Evolutionary conservation across 2,797 vertebrate species (phyloP), one percentile per base, ranked within the genome.

Genomic region (Mico argentatus): DNA sequence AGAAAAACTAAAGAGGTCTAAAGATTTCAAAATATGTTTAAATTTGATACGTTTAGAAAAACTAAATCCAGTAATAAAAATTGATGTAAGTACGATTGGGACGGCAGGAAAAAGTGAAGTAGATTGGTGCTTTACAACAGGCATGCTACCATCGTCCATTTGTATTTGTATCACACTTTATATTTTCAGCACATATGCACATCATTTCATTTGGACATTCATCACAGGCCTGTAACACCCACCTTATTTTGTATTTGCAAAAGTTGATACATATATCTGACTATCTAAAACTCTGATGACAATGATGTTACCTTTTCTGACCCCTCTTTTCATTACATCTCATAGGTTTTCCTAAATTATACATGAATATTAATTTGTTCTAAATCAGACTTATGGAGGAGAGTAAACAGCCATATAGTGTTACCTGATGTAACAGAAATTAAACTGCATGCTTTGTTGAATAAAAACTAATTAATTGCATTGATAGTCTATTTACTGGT

Each of bases 391-490:
- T 10, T 73, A 10, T 39, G 50, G 81, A 88, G n/a, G 48, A 46
- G 11, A 73, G 44, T 52, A 30, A 70, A 88, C 9, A 7, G 0
- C 14, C 7, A 41, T 50, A 5, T 4, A 36, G 1, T 33, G 17
- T 52, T 73, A 90, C 50, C 50, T 81, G 64, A 22, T 82, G 24
- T 61, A 39, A 50, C 3, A 88, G 39, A 52, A 90, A 77, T 72
- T 87, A 67, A 80, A 48, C 4, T 6, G 44, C 11, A 24, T 27
- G 14, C 3, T 93, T 88, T 96, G 20, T 26, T 88, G 46, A 81
- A 64, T 70, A 93, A 90, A 96, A 84, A n/a, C 22, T 50, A 91
- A 93, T 80, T 94, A 91, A 96, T 77, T 93, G 27, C 22, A 93
- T 93, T 96, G 41, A 55, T 67, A 75, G 30, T 79, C 59, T 96